Conservation (phyloP, 2,113 vertebrate species). For the Echinops telfairi region DNA sequence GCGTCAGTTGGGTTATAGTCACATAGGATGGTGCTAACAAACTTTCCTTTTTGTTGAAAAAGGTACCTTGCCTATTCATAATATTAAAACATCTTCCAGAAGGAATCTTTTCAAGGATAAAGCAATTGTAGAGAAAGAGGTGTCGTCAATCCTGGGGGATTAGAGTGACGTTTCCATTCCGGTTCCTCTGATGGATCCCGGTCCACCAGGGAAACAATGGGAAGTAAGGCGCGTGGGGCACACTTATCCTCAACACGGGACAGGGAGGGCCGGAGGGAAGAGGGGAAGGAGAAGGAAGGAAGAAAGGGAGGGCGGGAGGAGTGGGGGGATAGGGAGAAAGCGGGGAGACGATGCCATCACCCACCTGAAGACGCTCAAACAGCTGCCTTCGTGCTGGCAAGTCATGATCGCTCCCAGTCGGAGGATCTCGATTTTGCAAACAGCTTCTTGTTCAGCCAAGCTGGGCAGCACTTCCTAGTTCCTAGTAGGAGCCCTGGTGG, state of each 20-base stretch:
- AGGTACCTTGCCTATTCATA: neutral
- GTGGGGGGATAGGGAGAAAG: too few species aligned
- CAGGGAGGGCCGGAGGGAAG: neutral
- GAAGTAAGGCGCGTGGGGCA: neutral
- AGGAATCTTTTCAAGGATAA: constrained; percentile 12
- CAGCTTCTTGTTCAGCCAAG: neutral
- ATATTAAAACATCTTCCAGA: neutral
- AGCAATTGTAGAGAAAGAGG: neutral
- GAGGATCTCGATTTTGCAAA: neutral
- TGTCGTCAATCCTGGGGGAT: neutral
- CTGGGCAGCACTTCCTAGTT: too few species aligned
- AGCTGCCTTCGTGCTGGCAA: too few species aligned
- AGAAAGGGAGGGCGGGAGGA: too few species aligned
- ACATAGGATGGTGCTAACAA: neutral
- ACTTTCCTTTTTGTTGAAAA: neutral
- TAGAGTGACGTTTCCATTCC: neutral
- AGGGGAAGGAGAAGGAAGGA: neutral
- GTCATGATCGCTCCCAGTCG: neutral
- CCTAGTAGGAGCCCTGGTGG: too few species aligned
- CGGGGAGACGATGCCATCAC: too few species aligned
- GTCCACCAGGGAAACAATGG: neutral
- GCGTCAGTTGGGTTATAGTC: neutral
- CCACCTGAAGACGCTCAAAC: too few species aligned
- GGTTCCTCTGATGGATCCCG: neutral
- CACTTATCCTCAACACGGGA: neutral